Base-by-base conservation (phyloP, 2,888 invertebrate genomes). In the Melanargia galathea region DNA sequence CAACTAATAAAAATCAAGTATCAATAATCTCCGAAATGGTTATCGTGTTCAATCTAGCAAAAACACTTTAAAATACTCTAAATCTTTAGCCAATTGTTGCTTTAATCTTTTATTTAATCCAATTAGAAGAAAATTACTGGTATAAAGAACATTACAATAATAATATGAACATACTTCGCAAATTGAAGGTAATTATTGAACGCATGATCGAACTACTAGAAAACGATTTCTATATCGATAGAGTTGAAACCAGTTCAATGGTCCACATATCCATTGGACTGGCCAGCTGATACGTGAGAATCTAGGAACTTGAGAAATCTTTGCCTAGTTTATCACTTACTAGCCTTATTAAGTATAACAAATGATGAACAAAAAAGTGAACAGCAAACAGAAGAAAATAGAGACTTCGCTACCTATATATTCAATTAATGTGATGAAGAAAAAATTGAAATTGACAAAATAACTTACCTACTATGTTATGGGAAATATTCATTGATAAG, bases 221-320 rank as follows among this genome's bases (percentile, higher is more conserved):
- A 88, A 90, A 85, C 84, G 85, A 87, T 90, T 90, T 90, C 89
- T 87, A 87, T 86, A 82, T 77, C 80, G 79, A 83, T 83, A 75
- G 80, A 78, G 86, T 83, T 87, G 84, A 90, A 90, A 87, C 90
- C 81, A 87, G 90, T 90, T 87, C 84, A 81, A 81, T 80, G 90
- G 83, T 88, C 89, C 81, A 90, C 90, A 90, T 90, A 89, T 82
- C 71, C 86, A 90, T 75, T 82, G 79, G 76, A 79, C 82, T 89
- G 87, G 81, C 79, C 87, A 84, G 74, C 80, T 82, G 83, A 84
- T 82, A 86, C 78, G 82, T 87, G 87, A 87, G 86, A 89, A 83
- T 84, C 82, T 82, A 85, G 82, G 82, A 86, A 86, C 80, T 81
- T 76, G 74, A 82, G 83, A 86, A 84, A 87, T 79, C 81, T 74